These are phyloP conservation scores for Nipponacmea schrenckii DNA, from an alignment of 2,888 invertebrate genomes.

Conservation along the genomic window DNA sequence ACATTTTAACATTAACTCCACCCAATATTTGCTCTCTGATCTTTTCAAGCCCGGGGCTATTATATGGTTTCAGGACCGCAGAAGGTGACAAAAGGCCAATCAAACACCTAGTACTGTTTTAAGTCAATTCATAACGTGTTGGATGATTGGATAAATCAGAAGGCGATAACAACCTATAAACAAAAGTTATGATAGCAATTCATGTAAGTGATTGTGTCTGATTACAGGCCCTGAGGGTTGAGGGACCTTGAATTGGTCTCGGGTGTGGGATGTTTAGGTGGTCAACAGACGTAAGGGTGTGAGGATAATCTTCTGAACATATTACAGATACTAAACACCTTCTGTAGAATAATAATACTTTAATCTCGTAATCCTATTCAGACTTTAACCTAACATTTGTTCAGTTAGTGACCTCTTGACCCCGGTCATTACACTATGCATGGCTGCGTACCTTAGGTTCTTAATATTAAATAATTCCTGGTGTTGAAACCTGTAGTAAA, in stretches of 20 bases:
- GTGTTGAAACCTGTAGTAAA: no score
- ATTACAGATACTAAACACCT: conserved; percentile 1
- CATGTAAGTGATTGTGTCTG: background rate
- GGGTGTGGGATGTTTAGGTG: background rate
- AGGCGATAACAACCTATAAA: background rate
- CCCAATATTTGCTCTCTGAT: conserved; percentile 4
- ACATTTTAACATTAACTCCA: background rate
- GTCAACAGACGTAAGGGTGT: conserved; percentile 1
- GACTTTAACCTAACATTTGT: no score
- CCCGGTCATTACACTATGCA: no score
- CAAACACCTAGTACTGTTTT: background rate
- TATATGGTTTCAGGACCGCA: background rate
- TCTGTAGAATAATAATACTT: background rate
- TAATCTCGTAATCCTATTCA: background rate
- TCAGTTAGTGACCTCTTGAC: no score
- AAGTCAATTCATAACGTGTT: background rate
- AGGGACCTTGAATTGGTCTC: background rate
- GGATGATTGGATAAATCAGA: conserved; percentile 1
- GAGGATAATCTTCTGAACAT: background rate
- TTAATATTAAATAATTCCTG: no score
- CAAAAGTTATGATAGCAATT: conserved; percentile 2
- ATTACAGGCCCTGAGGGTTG: background rate
- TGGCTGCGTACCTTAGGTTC: no score
- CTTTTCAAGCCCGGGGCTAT: background rate
- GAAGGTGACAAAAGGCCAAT: conserved; percentile 5